A percentile compares a stretch with the other conserved stretches of the same genome.
Evolutionary conservation across 2,888 invertebrate species (phyloP).

Genomic region (Sarcophaga rosellei): DNA sequence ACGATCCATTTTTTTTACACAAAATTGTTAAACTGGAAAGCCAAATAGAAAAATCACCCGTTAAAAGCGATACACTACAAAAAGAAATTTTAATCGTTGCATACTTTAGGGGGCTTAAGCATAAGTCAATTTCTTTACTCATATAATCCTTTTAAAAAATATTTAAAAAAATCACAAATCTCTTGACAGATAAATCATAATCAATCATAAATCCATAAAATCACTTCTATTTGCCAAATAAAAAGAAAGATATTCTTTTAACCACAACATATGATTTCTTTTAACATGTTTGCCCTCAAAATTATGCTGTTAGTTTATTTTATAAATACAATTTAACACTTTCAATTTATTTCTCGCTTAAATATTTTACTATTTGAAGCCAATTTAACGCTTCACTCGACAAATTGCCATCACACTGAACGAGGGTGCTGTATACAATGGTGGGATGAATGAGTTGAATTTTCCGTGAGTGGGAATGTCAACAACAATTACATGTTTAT

Average conservation of each 20-base stretch:
- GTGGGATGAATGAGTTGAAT: background rate
- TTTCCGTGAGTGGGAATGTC: conserved; percentile 28
- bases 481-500: conserved; percentile 61
- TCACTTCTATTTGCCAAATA: too few relatives aligned
- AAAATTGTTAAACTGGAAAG: too few relatives aligned
- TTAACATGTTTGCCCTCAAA: background rate
- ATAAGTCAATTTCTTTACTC: too few relatives aligned
- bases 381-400: conserved; percentile 61
- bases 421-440: background rate
- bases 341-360: background rate
- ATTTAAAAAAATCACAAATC: too few relatives aligned
- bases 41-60: too few relatives aligned
- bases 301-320: background rate
- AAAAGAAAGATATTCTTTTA: background rate
- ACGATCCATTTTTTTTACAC: too few relatives aligned
- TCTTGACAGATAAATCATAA: too few relatives aligned
- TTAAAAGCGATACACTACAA: too few relatives aligned
- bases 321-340: background rate
- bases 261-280: background rate
- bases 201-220: too few relatives aligned
- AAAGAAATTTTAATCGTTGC: too few relatives aligned
- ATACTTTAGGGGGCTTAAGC: too few relatives aligned
- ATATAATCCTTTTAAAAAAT: too few relatives aligned
- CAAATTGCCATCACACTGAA: conserved; percentile 27
- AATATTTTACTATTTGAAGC: conserved; percentile 31